Evolutionary conservation across 2,888 invertebrate genomes (phyloP).

Genomic region (Glyphotaelius pellucidus): DNA sequence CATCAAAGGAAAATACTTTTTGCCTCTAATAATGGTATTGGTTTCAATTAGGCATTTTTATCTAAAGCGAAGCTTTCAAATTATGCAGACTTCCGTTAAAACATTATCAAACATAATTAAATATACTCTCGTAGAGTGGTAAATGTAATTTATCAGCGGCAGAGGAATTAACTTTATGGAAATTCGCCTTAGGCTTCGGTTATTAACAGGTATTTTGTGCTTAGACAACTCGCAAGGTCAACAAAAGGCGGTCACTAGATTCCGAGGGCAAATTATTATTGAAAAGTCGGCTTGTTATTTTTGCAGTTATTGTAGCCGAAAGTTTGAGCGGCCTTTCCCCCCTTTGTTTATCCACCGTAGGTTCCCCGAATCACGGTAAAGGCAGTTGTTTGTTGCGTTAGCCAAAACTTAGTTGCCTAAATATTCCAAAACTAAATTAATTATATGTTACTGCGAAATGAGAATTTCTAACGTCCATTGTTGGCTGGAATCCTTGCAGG

Average conservation of each 20-base stretch:
- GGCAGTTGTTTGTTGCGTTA: neutral
- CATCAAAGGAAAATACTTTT: neutral
- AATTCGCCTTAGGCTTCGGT: neutral
- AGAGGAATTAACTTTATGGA: neutral
- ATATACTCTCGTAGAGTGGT: neutral
- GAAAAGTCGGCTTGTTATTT: neutral
- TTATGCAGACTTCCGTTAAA: neutral
- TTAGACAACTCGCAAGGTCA: neutral
- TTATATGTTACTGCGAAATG: slow-evolving; percentile 39
- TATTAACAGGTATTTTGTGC: neutral
- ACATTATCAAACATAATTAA: neutral
- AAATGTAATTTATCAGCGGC: neutral
- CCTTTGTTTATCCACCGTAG: neutral
- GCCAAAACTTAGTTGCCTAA: slow-evolving; percentile 14
- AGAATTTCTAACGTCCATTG: slow-evolving; percentile 39
- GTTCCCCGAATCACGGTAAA: neutral
- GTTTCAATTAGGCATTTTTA: neutral
- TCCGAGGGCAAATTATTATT: neutral
- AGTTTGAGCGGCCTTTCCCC: neutral
- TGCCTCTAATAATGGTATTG: neutral
- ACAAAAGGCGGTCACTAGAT: neutral
- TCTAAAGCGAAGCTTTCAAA: neutral
- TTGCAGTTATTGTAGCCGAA: neutral
- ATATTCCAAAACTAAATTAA: slow-evolving; percentile 43
- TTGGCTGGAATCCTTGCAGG: slow-evolving; percentile 30